phyloP scores from a whole-genome alignment of 2,113 vertebrate genomes.

The Mus pahari region DNA sequence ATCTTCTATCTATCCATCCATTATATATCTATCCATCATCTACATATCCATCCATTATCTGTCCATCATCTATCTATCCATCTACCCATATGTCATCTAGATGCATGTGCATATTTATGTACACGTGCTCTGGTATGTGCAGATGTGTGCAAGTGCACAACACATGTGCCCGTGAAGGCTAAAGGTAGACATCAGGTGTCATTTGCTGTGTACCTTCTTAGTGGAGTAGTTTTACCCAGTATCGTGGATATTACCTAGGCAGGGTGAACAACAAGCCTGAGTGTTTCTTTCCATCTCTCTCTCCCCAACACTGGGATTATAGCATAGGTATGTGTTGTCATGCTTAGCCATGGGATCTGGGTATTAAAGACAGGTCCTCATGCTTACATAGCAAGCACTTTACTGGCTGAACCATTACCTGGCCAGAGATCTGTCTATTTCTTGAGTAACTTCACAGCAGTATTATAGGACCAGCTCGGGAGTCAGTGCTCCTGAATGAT shows the following conservation, averaged over 20 bases:
- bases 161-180: not conserved
- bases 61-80: not conserved
- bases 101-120: not conserved
- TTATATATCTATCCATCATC: not conserved
- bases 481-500: not conserved
- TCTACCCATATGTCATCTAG: too few relatives aligned
- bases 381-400: not conserved
- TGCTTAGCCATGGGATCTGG: not conserved
- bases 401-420: too few relatives aligned
- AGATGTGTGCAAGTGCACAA: too few relatives aligned
- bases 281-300: not conserved
- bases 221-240: too few relatives aligned
- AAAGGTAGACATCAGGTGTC: not conserved
- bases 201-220: not conserved
- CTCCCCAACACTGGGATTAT: not conserved
- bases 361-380: not conserved
- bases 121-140: not conserved
- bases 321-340: not conserved
- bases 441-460: not conserved
- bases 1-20: too few relatives aligned
- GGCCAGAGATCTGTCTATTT: not conserved
- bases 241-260: not conserved
- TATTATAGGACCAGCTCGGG: not conserved
- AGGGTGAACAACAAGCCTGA: too few relatives aligned
- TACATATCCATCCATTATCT: not conserved